These are phyloP conservation scores for Rhinolophus ferrumequinum DNA, from an alignment of 2,113 vertebrate genomes.

Conservation along the genomic window DNA sequence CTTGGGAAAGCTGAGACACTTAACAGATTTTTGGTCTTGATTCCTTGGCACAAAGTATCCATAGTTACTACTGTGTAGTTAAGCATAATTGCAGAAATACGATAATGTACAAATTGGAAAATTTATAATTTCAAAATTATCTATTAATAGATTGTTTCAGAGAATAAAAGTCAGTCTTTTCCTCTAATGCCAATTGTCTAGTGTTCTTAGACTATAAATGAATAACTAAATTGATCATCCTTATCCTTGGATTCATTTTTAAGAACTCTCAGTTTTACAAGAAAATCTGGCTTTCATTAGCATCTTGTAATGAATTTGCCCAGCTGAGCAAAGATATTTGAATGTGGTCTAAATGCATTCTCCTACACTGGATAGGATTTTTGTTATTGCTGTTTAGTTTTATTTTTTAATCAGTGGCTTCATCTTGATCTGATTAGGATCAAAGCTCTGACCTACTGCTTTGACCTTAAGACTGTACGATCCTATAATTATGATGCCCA, in stretches of 20 bases:
- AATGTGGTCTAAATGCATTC: not conserved
- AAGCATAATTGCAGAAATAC: constrained; percentile 15
- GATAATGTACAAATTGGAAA: not conserved
- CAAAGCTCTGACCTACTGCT: constrained; percentile 12
- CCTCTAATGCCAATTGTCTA: not conserved
- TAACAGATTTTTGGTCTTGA: constrained; percentile 15
- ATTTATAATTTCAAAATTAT: not conserved
- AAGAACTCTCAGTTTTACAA: constrained; percentile 12
- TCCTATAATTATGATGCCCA: constrained; percentile 64
- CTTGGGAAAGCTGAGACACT: not conserved
- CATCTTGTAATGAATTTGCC: not conserved
- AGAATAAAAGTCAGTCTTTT: constrained; percentile 3
- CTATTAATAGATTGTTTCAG: not conserved
- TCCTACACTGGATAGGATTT: not conserved
- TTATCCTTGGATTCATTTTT: not conserved
- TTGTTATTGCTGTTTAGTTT: constrained; percentile 20
- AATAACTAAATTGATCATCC: not conserved
- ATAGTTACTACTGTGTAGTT: not conserved
- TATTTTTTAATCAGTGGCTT: not conserved
- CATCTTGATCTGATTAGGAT: not conserved
- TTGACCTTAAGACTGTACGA: not conserved
- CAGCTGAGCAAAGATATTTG: not conserved
- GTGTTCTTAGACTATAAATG: not conserved
- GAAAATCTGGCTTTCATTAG: not conserved
- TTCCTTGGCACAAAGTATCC: not conserved